Evolutionary conservation across 2,113 vertebrate species (phyloP), one percentile per base, ranked within the genome.

Genomic region (Seriola rivoliana): DNA sequence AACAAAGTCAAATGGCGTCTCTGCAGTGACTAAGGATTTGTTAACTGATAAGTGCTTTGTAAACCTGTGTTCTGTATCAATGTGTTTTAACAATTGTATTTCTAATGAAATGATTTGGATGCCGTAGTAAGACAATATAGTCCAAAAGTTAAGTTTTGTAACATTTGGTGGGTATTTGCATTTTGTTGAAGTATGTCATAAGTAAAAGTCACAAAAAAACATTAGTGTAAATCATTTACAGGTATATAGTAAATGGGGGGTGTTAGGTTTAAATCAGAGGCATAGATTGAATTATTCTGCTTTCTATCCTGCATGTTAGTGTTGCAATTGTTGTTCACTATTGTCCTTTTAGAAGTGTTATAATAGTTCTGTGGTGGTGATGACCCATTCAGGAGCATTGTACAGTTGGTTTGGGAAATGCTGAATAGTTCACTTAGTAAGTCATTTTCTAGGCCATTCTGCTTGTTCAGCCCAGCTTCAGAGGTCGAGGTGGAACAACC

Each of bases 401-500:
- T 80, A 74, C 77, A 65, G 75, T 81, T 5, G 3, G 83, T 72
- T 85, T 86, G 60, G 84, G 76, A 89, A 92, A 78, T 81, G 90
- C 91, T 93, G 91, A 92, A 54, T 80, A 42, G 78, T 87, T 84
- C 82, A 48, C 75, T 78, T 85, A 62, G 57, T 68, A 75, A 85
- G 90, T 89, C 83, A 74, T 84, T 90, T 70, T 94, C 91, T 85
- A 91, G 92, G 40, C 69, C 78, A 29, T 89, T 93, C 91, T 81
- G 84, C 74, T 74, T 89, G 88, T 92, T 87, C 78, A 72, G 84
- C 55, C 8, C 77, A 83, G 82, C 78, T 76, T 80, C 77, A n/a
- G 42, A 40, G 84, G 59, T 76, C 21, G 79, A 88, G 82, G 67
- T 59, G 71, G 65, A 29, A 29, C 29, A 29, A 29, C 29, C 29